Conservation (phyloP, 2,888 invertebrate species). For the Diogma glabrata region DNA sequence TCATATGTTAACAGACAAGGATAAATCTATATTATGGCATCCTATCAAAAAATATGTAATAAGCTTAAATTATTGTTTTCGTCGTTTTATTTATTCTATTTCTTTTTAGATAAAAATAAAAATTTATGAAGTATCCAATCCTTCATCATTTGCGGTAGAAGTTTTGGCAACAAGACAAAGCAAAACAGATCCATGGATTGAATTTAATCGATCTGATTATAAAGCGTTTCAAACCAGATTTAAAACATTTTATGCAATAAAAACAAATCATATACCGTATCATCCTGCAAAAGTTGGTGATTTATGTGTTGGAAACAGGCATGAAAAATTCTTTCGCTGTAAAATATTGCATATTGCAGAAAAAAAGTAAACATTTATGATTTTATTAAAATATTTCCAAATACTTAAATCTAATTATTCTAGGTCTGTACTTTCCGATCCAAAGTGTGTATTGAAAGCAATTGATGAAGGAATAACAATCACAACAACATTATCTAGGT, state of each 20-base stretch:
- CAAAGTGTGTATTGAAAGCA: neutral
- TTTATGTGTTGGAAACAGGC: neutral
- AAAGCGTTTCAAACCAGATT: constrained; percentile 1
- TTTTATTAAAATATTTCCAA: too few relatives aligned
- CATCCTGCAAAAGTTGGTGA: neutral
- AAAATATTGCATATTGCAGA: neutral
- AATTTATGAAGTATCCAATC: neutral
- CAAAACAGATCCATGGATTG: neutral
- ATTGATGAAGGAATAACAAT: neutral
- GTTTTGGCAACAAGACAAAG: neutral
- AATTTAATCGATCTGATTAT: neutral
- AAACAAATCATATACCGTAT: neutral
- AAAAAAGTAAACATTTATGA: too few relatives aligned
- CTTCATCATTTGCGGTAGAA: neutral
- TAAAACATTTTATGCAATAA: neutral
- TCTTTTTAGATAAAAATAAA: too few relatives aligned
- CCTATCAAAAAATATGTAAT: constrained; percentile 3
- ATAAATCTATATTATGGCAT: neutral
- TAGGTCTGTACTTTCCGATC: neutral
- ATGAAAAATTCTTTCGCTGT: neutral
- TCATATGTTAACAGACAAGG: neutral
- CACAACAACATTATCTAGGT: neutral
- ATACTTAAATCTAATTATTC: too few relatives aligned
- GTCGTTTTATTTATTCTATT: too few relatives aligned
- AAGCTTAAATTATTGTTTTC: too few relatives aligned